Evolutionary conservation across 2,888 invertebrate species (phyloP), one percentile per base, ranked within the genome.

Genomic region (Drosophila aldrichi): DNA sequence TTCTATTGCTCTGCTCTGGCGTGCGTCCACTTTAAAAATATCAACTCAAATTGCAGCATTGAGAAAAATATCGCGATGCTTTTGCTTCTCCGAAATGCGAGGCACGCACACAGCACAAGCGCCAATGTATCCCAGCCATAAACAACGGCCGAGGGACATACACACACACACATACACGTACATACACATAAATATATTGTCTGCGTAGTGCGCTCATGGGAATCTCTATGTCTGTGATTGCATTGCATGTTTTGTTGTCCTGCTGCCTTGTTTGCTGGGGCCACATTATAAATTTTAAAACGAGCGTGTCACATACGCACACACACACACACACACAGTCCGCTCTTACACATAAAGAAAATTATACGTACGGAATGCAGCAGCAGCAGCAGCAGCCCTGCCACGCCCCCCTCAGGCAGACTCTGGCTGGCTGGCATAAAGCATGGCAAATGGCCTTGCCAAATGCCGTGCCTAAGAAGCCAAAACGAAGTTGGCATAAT

Each of bases 251-350:
- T 66, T 70, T 72, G 74, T 61, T 74, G 71, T 67, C 48, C 67
- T 68, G 64, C 64, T 79, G 59, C 68, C 66, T 70, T 79, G 69
- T 77, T 77, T 61, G 69, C 67, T 52, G 20, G 77, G 52, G 62
- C 59, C 69, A 77, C 81, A 89, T 89, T 88, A 89, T 86, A 86
- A 89, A 86, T 86, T 86, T 89, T 89, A 89, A 89, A 86, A 89
- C 80, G 82, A 87, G 79, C 79, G 70, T 81, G 84, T 76, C 81
- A 74, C 81, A 81, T 76, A 74, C 80, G 61, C 77, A 58, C 77
- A 60, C 54, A 43, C 64, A 52, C 22, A 51, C 34, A 34, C 51
- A 34, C 18, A 46, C 1, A 25, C 12, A 51, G 4, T 20, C 34
- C 44, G 57, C 71, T 14, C 55, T 63, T 68, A 72, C 52, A 68